Percentiles rank a stretch among this genome's conserved stretches.
Evolutionary conservation across 1,140 invertebrate species (phyloP).

Genomic region (Chironomus tepperi): DNA sequence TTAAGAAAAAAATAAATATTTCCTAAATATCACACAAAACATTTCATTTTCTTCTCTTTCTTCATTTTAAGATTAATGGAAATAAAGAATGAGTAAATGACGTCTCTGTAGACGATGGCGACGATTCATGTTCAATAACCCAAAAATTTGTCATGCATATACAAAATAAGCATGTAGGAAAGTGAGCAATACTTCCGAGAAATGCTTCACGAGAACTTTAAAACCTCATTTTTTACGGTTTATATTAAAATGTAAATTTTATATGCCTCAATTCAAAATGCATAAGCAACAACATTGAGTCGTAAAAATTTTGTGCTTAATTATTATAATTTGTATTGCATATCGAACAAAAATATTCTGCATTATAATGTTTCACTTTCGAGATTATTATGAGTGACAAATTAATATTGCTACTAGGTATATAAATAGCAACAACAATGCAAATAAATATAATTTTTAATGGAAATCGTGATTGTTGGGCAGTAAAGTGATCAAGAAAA

Average conservation of each 20-base stretch:
- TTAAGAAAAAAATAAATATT: background rate
- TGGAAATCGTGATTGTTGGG: background rate
- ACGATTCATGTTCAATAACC: conserved; percentile 4
- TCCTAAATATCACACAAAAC: background rate
- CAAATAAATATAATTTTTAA: background rate
- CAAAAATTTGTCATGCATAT: conserved; percentile 1
- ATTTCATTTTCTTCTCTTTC: too few species aligned
- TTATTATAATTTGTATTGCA: background rate
- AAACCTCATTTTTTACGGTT: too few species aligned
- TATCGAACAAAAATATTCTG: too few species aligned
- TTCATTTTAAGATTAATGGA: too few species aligned
- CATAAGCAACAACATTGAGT: background rate
- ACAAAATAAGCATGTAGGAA: background rate
- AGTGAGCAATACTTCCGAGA: conserved; percentile 5
- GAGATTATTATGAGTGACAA: conserved; percentile 13
- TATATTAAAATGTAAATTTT: too few species aligned
- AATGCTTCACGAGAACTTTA: background rate
- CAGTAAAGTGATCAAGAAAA: background rate
- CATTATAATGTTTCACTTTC: background rate
- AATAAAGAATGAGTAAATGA: too few species aligned
- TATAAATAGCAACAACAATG: background rate
- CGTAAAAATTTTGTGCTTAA: conserved; percentile 8
- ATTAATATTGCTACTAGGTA: background rate
- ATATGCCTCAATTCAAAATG: too few species aligned
- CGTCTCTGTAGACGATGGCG: background rate